A percentile compares a stretch with the other conserved stretches of the same genome.
phyloP scores from a whole-genome alignment of 2,797 vertebrate genomes.

The Sorex maritimensis region DNA sequence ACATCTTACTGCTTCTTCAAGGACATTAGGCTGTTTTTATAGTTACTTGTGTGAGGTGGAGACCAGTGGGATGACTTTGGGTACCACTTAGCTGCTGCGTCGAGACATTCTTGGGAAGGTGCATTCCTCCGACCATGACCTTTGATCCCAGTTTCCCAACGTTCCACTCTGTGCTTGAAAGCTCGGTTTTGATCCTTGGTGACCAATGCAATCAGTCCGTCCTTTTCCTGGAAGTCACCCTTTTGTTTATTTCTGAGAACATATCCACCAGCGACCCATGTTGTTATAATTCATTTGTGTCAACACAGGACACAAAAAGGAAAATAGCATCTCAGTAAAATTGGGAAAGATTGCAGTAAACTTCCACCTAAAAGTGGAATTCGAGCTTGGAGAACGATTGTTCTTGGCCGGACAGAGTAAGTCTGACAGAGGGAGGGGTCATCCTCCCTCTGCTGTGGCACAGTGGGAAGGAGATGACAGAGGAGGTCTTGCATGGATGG shows the following conservation, averaged over 20 bases:
- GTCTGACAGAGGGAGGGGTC: not conserved
- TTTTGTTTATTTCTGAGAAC: not conserved
- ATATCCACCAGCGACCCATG: not conserved
- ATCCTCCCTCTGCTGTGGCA: not conserved
- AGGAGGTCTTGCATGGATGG: not conserved
- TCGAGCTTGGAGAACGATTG: not conserved
- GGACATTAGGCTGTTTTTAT: not conserved
- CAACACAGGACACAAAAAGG: not conserved
- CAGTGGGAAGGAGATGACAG: not conserved
- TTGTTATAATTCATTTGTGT: not conserved
- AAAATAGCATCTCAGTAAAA: constrained; percentile 16
- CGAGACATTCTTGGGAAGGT: not conserved
- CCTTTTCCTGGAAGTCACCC: not conserved
- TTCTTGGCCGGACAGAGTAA: not conserved
- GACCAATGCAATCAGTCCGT: not conserved
- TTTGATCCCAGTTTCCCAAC: not conserved
- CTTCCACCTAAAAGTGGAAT: not conserved
- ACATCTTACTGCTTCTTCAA: constrained; percentile 31
- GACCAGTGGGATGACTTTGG: not conserved
- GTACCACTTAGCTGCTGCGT: not conserved
- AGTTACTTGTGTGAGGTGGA: not conserved
- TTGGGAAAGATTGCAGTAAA: constrained; percentile 32
- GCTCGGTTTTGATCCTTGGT: not conserved
- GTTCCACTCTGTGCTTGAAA: not conserved
- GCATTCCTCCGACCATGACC: not conserved